Evolutionary conservation across 2,888 invertebrate genomes (phyloP).

Genomic region (Amphipyra berbera): DNA sequence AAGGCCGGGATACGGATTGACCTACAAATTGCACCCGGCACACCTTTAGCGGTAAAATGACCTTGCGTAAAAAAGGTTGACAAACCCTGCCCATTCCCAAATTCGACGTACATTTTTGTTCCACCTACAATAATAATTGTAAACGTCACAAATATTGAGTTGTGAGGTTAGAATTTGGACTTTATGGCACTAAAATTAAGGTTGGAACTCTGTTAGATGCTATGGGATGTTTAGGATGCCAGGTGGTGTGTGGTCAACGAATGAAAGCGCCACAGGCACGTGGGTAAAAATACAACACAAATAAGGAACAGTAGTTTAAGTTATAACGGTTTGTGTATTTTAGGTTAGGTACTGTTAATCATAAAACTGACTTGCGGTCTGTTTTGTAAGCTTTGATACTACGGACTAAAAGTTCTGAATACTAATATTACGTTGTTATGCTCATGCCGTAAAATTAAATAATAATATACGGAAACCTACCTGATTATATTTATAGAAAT

Average conservation of each 20-base stretch:
- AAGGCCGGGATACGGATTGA: constrained; percentile 52
- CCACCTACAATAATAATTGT: not conserved
- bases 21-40: constrained; percentile 56
- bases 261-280: constrained; percentile 73
- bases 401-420: too few relatives aligned
- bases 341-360: too few relatives aligned
- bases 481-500: too few relatives aligned
- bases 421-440: too few relatives aligned
- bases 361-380: too few relatives aligned
- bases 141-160: constrained; percentile 6
- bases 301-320: constrained; percentile 29
- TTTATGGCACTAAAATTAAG: not conserved
- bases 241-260: constrained; percentile 44
- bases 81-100: constrained; percentile 45
- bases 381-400: too few relatives aligned
- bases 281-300: constrained; percentile 54
- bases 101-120: constrained; percentile 34
- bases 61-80: constrained; percentile 52
- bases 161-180: not conserved
- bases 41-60: constrained; percentile 57
- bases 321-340: not conserved
- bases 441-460: too few relatives aligned
- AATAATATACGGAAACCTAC: too few relatives aligned
- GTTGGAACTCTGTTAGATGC: constrained; percentile 12
- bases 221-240: constrained; percentile 14